These are phyloP conservation scores for Campoplex nolae DNA, from an alignment of 2,888 invertebrate genomes.

Conservation along the genomic window DNA sequence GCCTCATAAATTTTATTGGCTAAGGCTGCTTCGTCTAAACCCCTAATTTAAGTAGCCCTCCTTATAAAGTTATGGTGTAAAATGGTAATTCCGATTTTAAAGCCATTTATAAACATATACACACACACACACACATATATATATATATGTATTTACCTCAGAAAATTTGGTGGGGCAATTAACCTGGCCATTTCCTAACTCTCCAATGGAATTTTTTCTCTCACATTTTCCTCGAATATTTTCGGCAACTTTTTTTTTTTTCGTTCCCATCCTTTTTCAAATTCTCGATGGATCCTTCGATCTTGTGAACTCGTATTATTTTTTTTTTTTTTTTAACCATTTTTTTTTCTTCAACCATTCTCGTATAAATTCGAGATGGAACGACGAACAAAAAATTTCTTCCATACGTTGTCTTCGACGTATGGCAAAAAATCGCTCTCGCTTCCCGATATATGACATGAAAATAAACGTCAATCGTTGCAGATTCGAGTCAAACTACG, in stretches of 20 bases:
- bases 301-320: neutral
- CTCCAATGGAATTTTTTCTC: neutral
- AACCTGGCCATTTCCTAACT: neutral
- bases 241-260: neutral
- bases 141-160: no score
- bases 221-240: neutral
- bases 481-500: no score
- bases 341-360: neutral
- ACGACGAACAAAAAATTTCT: neutral
- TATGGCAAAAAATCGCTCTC: no score
- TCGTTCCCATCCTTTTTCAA: neutral
- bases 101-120: neutral
- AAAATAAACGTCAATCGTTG: no score
- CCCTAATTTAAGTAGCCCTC: conserved; percentile 40
- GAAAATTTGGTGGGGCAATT: conserved; percentile 1
- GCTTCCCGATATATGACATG: no score
- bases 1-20: conserved; percentile 59
- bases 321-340: neutral
- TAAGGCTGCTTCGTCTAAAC: conserved; percentile 31
- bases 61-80: conserved; percentile 31
- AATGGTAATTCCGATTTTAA: conserved; percentile 28
- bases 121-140: no score
- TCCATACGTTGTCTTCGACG: no score
- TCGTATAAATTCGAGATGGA: neutral
- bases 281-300: neutral